A percentile compares a stretch with the other conserved stretches of the same genome.
These are phyloP conservation scores for Frankliniella intonsa DNA, from an alignment of 2,888 invertebrate genomes.

Conservation along the genomic window DNA sequence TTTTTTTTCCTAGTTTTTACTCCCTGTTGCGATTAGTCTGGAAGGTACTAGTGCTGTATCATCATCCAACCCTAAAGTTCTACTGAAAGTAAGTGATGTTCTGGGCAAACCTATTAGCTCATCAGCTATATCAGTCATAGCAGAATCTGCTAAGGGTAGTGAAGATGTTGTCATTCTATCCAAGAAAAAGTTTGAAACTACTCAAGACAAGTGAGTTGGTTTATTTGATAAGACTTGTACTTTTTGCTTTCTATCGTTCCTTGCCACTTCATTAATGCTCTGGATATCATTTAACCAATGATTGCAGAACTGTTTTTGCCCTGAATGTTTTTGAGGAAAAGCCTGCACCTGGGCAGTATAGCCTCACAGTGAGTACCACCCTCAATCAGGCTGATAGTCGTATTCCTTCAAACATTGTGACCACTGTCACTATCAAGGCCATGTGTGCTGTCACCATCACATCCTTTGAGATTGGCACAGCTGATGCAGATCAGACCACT, in stretches of 20 bases:
- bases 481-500: conserved; percentile 84
- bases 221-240: conserved; percentile 33
- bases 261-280: conserved; percentile 34
- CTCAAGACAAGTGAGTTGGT: conserved; percentile 45
- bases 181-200: conserved; percentile 51
- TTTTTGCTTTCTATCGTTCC: conserved; percentile 30
- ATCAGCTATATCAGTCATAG: conserved; percentile 59
- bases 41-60: conserved; percentile 68
- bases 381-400: conserved; percentile 55
- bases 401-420: conserved; percentile 54
- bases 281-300: conserved; percentile 28
- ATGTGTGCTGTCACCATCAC: conserved; percentile 69
- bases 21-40: conserved; percentile 80
- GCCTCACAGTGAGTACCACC: conserved; percentile 69
- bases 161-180: conserved; percentile 72
- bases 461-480: conserved; percentile 78
- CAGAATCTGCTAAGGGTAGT: conserved; percentile 68
- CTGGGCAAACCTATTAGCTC: conserved; percentile 66
- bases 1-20: conserved; percentile 52
- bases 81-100: conserved; percentile 67
- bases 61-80: conserved; percentile 65
- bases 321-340: conserved; percentile 72
- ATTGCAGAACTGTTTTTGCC: conserved; percentile 60
- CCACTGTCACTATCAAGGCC: conserved; percentile 58
- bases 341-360: conserved; percentile 80